These are phyloP conservation scores for Pachypanchax playfairii DNA, from an alignment of 2,113 vertebrate species.

Conservation along the genomic window DNA sequence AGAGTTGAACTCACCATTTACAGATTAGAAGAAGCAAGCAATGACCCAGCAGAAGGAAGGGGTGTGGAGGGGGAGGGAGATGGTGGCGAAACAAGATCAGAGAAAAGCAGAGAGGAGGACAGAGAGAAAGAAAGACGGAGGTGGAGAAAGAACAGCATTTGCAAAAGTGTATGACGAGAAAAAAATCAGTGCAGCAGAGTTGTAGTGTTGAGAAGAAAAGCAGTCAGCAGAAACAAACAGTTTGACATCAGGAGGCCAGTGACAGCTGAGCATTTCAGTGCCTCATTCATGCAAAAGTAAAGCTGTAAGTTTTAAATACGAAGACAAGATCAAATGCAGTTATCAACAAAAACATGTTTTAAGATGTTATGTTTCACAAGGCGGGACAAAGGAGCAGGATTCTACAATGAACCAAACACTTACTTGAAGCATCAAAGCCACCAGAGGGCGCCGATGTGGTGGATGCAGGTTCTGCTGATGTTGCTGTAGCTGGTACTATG, in stretches of 20 bases:
- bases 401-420: constrained; percentile 38
- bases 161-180: constrained; percentile 65
- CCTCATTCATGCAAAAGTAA: constrained; percentile 72
- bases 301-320: constrained; percentile 33
- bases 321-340: constrained; percentile 5
- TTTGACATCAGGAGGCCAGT: constrained; percentile 48
- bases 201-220: constrained; percentile 82
- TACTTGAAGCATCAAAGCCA: constrained; percentile 93
- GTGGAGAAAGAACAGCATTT: constrained; percentile 72
- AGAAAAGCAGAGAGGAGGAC: neutral
- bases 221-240: constrained; percentile 59
- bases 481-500: constrained; percentile 37
- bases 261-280: constrained; percentile 40
- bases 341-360: neutral
- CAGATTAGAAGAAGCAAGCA: constrained; percentile 92
- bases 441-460: constrained; percentile 75
- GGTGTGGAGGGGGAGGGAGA: constrained; percentile 75
- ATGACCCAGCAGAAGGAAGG: constrained; percentile 87
- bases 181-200: constrained; percentile 81
- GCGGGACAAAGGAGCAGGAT: neutral
- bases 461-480: constrained; percentile 80
- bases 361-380: constrained; percentile 2
- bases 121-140: constrained; percentile 62
- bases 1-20: constrained; percentile 91
- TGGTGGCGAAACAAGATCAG: constrained; percentile 74